phyloP scores from a whole-genome alignment of 2,888 invertebrate species.

The Poecilus cupreus region DNA sequence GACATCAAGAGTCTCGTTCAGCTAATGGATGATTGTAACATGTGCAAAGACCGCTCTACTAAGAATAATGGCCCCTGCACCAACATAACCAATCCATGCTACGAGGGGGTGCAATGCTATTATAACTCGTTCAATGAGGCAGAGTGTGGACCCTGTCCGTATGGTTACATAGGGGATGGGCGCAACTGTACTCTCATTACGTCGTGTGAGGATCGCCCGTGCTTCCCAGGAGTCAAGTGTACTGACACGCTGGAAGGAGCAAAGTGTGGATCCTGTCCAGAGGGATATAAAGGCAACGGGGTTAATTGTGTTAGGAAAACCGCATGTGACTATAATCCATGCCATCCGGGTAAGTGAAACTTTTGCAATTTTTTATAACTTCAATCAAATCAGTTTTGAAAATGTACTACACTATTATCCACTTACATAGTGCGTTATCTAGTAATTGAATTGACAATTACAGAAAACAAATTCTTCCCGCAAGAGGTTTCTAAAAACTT shows the following conservation, averaged over 20 bases:
- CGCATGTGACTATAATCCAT: conserved; percentile 82
- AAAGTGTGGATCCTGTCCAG: conserved; percentile 85
- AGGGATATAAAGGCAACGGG: conserved; percentile 85
- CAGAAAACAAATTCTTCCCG: no score
- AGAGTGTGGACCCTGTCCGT: conserved; percentile 85
- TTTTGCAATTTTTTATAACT: no score
- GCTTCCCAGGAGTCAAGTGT: conserved; percentile 80
- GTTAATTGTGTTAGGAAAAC: conserved; percentile 78
- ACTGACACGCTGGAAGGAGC: conserved; percentile 76
- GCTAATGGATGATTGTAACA: conserved; percentile 86
- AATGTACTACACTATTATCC: no score
- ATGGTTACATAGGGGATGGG: conserved; percentile 68
- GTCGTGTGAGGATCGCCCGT: conserved; percentile 81
- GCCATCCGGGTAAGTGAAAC: conserved; percentile 80
- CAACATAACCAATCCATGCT: conserved; percentile 79
- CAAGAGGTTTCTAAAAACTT: no score
- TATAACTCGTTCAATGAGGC: conserved; percentile 81
- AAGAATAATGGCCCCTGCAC: conserved; percentile 73
- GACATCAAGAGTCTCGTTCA: conserved; percentile 82
- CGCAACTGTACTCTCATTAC: conserved; percentile 78
- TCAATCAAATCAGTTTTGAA: no score
- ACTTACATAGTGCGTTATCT: no score
- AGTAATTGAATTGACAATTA: no score
- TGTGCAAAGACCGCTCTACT: conserved; percentile 75
- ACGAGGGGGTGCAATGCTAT: conserved; percentile 83